Evolutionary conservation across 2,797 vertebrate genomes (phyloP).

Genomic region (Acropternis orthonyx): DNA sequence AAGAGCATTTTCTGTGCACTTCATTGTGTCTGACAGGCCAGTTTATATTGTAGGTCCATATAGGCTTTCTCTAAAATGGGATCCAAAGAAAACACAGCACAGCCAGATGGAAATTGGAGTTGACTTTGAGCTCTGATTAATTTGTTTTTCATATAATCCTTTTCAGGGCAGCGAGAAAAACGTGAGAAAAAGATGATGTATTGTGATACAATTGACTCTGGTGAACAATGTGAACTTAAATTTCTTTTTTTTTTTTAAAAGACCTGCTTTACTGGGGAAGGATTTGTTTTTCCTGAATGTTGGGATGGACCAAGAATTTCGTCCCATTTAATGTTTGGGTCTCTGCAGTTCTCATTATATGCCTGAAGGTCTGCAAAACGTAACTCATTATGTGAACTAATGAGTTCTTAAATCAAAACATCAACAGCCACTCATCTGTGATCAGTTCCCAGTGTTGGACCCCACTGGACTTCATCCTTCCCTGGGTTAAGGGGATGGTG

Average conservation of each 20-base stretch:
- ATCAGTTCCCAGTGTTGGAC: neutral
- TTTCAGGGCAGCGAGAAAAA: constrained; percentile 27
- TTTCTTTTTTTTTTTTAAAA: neutral
- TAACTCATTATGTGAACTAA: neutral
- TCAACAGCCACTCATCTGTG: neutral
- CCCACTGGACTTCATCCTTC: neutral
- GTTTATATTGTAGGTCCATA: neutral
- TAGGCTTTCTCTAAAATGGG: neutral
- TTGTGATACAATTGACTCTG: neutral
- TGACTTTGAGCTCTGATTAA: constrained; percentile 61
- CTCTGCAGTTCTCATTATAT: constrained; percentile 34
- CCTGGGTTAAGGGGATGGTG: neutral
- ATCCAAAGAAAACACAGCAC: constrained; percentile 39
- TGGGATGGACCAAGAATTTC: neutral
- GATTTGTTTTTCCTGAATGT: neutral
- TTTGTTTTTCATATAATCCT: constrained; percentile 34
- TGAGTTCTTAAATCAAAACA: neutral
- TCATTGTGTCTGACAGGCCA: constrained; percentile 24
- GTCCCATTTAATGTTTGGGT: neutral
- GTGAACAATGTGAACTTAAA: neutral
- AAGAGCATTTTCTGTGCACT: constrained; percentile 20
- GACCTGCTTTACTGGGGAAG: neutral
- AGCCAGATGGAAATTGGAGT: constrained; percentile 32
- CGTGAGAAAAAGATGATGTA: constrained; percentile 31
- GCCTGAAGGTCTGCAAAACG: neutral